Evolutionary conservation across 2,797 vertebrate species (phyloP).

Genomic region (Taenioides sp.): DNA sequence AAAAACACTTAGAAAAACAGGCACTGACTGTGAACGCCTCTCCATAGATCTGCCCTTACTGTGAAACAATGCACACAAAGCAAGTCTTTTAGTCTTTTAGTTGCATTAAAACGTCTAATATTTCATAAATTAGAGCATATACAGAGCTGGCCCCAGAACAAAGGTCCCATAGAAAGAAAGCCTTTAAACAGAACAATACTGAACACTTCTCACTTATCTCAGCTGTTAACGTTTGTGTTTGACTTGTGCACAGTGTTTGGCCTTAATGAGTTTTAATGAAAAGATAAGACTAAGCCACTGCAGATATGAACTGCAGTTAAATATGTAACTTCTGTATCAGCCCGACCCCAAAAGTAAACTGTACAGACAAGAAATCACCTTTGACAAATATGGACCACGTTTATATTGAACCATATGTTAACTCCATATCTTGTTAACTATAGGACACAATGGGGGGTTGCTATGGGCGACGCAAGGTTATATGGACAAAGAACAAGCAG

Average conservation of each 20-base stretch:
- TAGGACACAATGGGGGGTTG: not conserved
- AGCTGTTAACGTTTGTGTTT: not conserved
- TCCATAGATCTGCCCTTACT: too few relatives aligned
- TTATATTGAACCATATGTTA: not conserved
- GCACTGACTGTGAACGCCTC: too few relatives aligned
- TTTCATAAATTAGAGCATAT: too few relatives aligned
- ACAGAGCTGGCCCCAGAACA: not conserved
- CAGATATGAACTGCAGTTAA: conserved; percentile 14
- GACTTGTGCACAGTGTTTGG: not conserved
- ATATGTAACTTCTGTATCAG: conserved; percentile 22
- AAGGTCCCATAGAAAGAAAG: not conserved
- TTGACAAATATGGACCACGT: not conserved
- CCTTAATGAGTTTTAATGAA: not conserved
- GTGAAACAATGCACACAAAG: too few relatives aligned
- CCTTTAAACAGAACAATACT: too few relatives aligned
- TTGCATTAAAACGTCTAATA: too few relatives aligned
- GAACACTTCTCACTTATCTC: not conserved
- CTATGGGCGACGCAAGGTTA: not conserved
- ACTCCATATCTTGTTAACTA: not conserved
- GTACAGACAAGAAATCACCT: not conserved
- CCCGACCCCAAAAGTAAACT: conserved; percentile 16
- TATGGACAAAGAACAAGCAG: not conserved
- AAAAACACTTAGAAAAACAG: too few relatives aligned
- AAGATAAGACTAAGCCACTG: conserved; percentile 22
- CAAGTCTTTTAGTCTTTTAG: too few relatives aligned